Conservation (phyloP, 2,113 vertebrate species). For the Tragelaphus strepsiceros region DNA sequence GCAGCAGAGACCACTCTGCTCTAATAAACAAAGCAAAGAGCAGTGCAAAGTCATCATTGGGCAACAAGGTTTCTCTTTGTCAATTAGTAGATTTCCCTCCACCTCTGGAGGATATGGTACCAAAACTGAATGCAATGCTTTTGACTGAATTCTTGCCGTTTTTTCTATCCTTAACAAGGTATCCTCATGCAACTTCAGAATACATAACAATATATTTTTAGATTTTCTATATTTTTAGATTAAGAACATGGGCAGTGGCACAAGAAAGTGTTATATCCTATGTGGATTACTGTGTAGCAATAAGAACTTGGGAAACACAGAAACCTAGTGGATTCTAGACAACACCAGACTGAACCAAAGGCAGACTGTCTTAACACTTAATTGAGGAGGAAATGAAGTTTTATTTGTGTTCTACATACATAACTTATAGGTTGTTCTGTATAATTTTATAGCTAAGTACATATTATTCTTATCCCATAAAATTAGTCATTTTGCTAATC, state of each 20-base stretch:
- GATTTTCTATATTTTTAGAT: neutral
- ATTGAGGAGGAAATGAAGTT: neutral
- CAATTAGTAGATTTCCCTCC: neutral
- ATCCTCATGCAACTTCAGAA: neutral
- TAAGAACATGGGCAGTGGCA: neutral
- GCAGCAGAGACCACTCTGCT: neutral
- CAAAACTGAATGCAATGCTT: neutral
- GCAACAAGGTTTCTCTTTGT: neutral
- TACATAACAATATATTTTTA: neutral
- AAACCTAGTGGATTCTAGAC: neutral
- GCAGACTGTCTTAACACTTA: neutral
- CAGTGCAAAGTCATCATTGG: neutral
- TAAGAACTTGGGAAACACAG: neutral
- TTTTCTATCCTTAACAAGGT: neutral
- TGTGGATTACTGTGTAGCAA: neutral
- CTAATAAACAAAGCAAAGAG: neutral
- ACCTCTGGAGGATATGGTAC: fast-evolving
- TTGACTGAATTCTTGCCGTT: neutral
- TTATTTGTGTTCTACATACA: neutral
- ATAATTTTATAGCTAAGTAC: neutral
- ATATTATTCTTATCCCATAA: neutral
- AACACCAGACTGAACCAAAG: neutral
- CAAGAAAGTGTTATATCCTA: neutral
- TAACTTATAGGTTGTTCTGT: neutral
- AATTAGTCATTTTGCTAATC: neutral